Base-by-base conservation (phyloP, 1,140 invertebrate species). In the Archegozetes longisetosus region DNA sequence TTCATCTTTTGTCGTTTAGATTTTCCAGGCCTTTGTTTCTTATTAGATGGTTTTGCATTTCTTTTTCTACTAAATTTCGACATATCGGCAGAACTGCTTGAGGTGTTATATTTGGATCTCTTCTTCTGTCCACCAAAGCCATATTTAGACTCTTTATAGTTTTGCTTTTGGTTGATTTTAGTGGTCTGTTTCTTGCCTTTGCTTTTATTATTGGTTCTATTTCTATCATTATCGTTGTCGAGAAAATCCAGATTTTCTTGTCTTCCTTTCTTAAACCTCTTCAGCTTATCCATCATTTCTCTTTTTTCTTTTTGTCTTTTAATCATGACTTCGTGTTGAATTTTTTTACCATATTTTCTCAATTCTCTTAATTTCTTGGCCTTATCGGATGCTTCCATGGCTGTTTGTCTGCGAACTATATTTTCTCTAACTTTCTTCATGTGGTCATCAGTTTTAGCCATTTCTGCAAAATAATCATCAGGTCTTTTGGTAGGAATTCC, bases 401-500 rank as follows among this genome's bases (percentile, higher is more conserved):
- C 79, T 12, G 80, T 77, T 68, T 97, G 84, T 70, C 92, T 89
- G 50, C 85, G 80, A 71, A 90, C 77, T 1, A 97, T 70, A 68
- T 84, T 84, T 68, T 84, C 77, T 53, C 90, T 79, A 0, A 82
- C 80, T 73, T 93, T 96, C 68, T 95, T 88, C 95, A 99, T 99
- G 65, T 98, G 95, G 47, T 81, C 79, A 75, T 99, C 95, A 53
- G 86, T 80, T 72, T 99, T 99, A 1, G 89, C 89, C 95, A 98
- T 98, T 78, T 98, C 87, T 0, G 94, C 95, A 76, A 95, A 98
- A 74, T 95, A 98, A 74, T 98, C 94, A 28, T 89, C 84, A 0
- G 95, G 95, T 59, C 88, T 78, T 68, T 80, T 84, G 0, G 88
- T 94, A 0, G 79, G 75, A 24, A 79, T 80, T 3, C 47, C 47